phyloP scores from a whole-genome alignment of 2,113 vertebrate species.

The Boleophthalmus pectinirostris region DNA sequence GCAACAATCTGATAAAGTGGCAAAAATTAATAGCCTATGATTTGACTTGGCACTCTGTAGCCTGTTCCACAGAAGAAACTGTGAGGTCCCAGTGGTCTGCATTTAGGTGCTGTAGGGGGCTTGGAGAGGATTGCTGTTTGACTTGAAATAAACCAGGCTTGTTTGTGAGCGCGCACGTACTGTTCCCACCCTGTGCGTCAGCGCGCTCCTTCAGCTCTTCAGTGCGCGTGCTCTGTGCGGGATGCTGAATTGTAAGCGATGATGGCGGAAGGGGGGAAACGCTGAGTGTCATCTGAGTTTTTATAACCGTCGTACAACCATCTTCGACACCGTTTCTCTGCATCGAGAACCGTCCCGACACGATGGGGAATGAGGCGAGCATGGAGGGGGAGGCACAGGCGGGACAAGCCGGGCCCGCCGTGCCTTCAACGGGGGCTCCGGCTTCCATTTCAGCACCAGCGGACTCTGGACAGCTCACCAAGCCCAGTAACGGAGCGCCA shows the following conservation, averaged over 20 bases:
- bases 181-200: slow-evolving; percentile 73
- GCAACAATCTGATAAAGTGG: not conserved
- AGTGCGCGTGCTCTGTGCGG: slow-evolving; percentile 78
- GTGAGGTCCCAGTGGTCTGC: slow-evolving; percentile 25
- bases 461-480: slow-evolving; percentile 82
- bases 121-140: slow-evolving; percentile 31
- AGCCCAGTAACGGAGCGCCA: slow-evolving; percentile 81
- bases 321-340: slow-evolving; percentile 63
- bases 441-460: slow-evolving; percentile 84
- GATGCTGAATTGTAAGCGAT: slow-evolving; percentile 81
- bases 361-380: slow-evolving; percentile 83
- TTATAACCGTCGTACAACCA: slow-evolving; percentile 63
- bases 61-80: not conserved
- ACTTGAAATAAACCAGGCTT: slow-evolving; percentile 30
- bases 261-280: slow-evolving; percentile 83
- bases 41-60: not conserved
- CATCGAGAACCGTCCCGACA: slow-evolving; percentile 60
- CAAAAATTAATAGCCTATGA: not conserved
- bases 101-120: slow-evolving; percentile 15
- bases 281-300: slow-evolving; percentile 76
- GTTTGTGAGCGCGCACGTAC: slow-evolving; percentile 65
- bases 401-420: slow-evolving; percentile 75
- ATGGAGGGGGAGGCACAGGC: slow-evolving; percentile 77
- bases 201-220: slow-evolving; percentile 69
- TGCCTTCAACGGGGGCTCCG: slow-evolving; percentile 74